phyloP scores from a whole-genome alignment of 2,797 vertebrate genomes.

The Atherinosoma microstoma region DNA sequence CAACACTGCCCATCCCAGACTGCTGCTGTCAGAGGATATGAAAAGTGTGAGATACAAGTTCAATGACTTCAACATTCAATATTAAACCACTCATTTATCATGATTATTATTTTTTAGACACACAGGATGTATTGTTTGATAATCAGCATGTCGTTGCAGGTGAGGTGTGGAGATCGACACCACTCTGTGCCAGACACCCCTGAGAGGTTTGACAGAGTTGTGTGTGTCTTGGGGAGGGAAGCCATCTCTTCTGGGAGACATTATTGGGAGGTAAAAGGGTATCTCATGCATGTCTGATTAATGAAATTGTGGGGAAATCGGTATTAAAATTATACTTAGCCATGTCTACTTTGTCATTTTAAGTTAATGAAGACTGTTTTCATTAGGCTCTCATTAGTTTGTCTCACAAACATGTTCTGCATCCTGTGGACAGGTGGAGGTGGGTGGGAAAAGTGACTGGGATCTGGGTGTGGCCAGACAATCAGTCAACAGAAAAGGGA shows the following conservation, averaged over 20 bases:
- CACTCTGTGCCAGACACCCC: conserved; percentile 73
- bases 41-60: conserved; percentile 74
- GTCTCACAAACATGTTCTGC: neutral
- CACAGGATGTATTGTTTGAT: neutral
- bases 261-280: conserved; percentile 83
- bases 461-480: conserved; percentile 80
- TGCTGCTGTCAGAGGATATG: conserved; percentile 81
- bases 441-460: conserved; percentile 83
- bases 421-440: conserved; percentile 72
- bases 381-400: neutral
- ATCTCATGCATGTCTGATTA: neutral
- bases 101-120: neutral
- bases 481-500: conserved; percentile 81
- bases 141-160: conserved; percentile 41
- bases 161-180: conserved; percentile 69
- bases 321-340: too few species aligned
- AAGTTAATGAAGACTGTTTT: neutral
- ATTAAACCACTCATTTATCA: neutral
- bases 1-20: conserved; percentile 82
- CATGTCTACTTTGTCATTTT: neutral
- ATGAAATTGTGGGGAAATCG: too few species aligned
- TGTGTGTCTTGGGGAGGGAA: conserved; percentile 83
- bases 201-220: conserved; percentile 80
- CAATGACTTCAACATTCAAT: neutral
- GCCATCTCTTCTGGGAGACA: conserved; percentile 80